Base-by-base conservation (phyloP, 2,888 invertebrate genomes). In the Auanema sp. region DNA sequence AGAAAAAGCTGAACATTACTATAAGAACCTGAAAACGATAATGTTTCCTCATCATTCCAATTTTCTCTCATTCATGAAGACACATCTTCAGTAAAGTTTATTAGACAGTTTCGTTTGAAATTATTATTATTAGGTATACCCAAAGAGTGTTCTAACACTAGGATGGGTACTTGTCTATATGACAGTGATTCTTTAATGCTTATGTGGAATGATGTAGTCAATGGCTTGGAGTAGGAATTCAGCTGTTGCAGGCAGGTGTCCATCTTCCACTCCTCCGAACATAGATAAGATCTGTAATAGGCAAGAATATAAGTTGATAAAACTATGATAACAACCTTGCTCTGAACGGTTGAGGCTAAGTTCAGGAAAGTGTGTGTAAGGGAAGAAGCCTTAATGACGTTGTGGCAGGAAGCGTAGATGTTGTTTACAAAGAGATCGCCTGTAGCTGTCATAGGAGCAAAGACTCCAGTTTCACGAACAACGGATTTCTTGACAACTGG, bases 401-500 rank as follows among this genome's bases (percentile, higher is more conserved):
- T 79, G 53, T 79, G 78, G 63, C 79, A 79, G 4, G 75, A 75
- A n/a, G 76, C 75, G 58, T 77, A 72, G 41, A 79, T 55, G 49
- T 70, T 67, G 61, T 79, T 76, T 50, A 79, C 79, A 61, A 79
- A 68, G 60, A 79, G 53, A 50, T 76, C 74, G 40, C 77, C 76
- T 11, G 74, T 69, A 14, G 66, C 71, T 10, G 79, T 79, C 77
- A 79, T 76, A 33, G 79, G 79, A 10, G 79, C 72, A 64, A 68
- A 79, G 55, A 76, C 76, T 16, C 79, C 79, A 14, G 63, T 69
- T 42, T 69, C 68, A 24, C 64, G 60, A 60, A 72, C 65, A 1
- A 68, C 64, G 0, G 65, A 58, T 12, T 63, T 68, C 10, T 41
- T 52, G 33, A 58, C 52, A 43, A 79, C 69, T 12, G 50, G 40